Evolutionary conservation across 2,113 vertebrate genomes (phyloP), one percentile per base, ranked within the genome.

Genomic region (Psilopsiagon aymara): DNA sequence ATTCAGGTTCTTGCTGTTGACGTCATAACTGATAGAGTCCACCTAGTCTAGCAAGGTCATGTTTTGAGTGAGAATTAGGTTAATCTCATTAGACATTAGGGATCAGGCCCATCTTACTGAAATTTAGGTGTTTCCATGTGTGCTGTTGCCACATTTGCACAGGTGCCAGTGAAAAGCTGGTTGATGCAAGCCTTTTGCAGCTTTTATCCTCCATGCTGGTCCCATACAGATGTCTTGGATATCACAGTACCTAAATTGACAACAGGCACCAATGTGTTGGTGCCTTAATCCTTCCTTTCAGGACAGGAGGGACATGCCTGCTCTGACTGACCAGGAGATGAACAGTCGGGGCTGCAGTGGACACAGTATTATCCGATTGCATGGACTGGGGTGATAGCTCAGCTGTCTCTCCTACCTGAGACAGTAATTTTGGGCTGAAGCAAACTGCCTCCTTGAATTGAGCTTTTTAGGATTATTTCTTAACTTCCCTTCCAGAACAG

Each of bases 241-340:
- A 21, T 21, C 25, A 13, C 0, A 10, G 25, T 49, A 33, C 35
- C 47, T 55, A 44, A 59, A 39, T 3, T 9, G 33, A 17, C 47
- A 83, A 47, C 9, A 78, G 44, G 12, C 2, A 1, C 4, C 0
- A 7, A 17, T 39, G 19, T 17, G 77, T 63, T 2, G 1, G 13
- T 28, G 44, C 51, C 33, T 67, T 39, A 35, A 23, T 41, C n/a
- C 13, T 85, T 46, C 51, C 37, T 74, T 62, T 41, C 17, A 21
- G 21, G 17, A 33, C 35, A 5, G 19, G 52, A 47, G 46, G 44
- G 53, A 62, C 4, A 29, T 53, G 12, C 11, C 31, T 31, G 20
- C 60, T n/a, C 15, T 66, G 1, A 3, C n/a, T 39, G n/a, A 8
- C 12, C 11, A 5, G 19, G 31, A 59, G 33, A 5, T 11, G 79